Percentiles rank a stretch among this genome's conserved stretches.
These are phyloP conservation scores for Drosophila gaucha DNA, from an alignment of 2,888 invertebrate species.

Conservation along the genomic window DNA sequence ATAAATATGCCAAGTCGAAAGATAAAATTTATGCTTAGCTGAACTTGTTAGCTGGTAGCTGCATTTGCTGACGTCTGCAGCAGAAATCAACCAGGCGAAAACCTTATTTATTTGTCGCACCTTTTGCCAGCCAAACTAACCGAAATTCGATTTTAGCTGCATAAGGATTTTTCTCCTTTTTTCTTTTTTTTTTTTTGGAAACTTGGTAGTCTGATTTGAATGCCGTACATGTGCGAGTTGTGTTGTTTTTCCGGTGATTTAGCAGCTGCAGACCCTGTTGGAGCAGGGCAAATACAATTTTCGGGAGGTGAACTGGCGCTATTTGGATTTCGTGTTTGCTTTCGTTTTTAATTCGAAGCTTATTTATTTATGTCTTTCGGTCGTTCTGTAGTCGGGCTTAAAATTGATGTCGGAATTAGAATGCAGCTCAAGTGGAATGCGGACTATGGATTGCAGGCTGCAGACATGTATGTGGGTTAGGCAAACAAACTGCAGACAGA, in stretches of 20 bases:
- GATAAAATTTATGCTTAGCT: conserved; percentile 10
- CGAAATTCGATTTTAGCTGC: conserved; percentile 55
- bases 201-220: conserved; percentile 60
- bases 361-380: conserved; percentile 73
- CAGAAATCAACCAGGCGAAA: conserved; percentile 7
- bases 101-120: conserved; percentile 41
- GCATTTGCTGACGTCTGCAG: conserved; percentile 4
- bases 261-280: conserved; percentile 47
- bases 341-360: conserved; percentile 58
- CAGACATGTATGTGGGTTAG: conserved; percentile 49
- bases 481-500: conserved; percentile 53
- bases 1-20: conserved; percentile 6
- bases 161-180: conserved; percentile 33
- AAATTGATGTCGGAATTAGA: conserved; percentile 75
- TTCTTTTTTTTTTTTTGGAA: not conserved
- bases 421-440: conserved; percentile 72
- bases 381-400: conserved; percentile 32
- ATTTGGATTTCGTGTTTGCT: conserved; percentile 46
- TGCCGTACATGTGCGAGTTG: conserved; percentile 52
- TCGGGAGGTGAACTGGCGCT: not conserved
- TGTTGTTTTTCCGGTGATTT: conserved; percentile 76
- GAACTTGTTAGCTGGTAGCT: conserved; percentile 19
- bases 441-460: conserved; percentile 32
- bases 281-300: conserved; percentile 18
- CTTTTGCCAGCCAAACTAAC: conserved; percentile 6